A percentile compares a stretch with the other conserved stretches of the same genome.
These are phyloP conservation scores for Phrynocephalus versicolor DNA, from an alignment of 2,113 vertebrate genomes.

Conservation along the genomic window DNA sequence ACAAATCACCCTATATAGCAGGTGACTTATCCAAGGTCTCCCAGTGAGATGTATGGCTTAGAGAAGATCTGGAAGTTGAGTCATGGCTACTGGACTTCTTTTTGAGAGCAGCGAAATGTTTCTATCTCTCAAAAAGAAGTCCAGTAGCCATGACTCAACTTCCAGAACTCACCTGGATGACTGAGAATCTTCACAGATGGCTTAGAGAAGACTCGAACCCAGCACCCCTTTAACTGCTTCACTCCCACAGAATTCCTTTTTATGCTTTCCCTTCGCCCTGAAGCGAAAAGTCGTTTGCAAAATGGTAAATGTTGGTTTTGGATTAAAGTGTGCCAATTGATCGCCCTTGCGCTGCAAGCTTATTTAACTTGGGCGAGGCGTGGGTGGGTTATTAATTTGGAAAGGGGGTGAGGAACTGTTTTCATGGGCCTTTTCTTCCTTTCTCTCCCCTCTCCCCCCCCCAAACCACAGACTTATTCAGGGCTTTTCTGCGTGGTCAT, in stretches of 20 bases:
- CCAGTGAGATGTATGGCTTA: too few species aligned
- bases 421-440: neutral
- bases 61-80: too few species aligned
- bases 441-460: neutral
- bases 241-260: neutral
- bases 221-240: too few species aligned
- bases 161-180: too few species aligned
- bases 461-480: conserved; percentile 83
- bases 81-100: too few species aligned
- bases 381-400: neutral
- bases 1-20: too few species aligned
- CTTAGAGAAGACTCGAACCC: too few species aligned
- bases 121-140: too few species aligned
- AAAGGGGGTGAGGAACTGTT: neutral
- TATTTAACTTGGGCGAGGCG: neutral
- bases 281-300: neutral
- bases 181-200: too few species aligned
- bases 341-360: neutral
- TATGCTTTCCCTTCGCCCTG: neutral
- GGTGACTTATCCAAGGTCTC: too few species aligned
- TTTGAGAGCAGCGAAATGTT: too few species aligned
- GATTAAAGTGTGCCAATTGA: neutral
- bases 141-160: too few species aligned
- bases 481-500: conserved; percentile 93
- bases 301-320: neutral